These are phyloP conservation scores for Allacma fusca DNA, from an alignment of 2,888 invertebrate species.

Conservation along the genomic window DNA sequence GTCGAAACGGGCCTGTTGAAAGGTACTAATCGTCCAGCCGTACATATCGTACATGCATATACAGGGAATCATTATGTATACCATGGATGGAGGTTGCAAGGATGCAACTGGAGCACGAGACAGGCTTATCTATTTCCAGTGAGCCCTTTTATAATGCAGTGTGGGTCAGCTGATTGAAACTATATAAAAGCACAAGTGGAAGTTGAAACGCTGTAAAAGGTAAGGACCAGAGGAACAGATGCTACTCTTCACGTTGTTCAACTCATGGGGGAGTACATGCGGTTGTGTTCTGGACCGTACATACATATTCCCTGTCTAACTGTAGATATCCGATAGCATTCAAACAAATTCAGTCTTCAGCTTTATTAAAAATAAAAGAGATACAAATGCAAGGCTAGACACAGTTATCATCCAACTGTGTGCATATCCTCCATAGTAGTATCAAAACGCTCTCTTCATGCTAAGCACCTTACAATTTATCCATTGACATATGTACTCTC, in stretches of 20 bases:
- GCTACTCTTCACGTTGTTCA: conserved; percentile 18
- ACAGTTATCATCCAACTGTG: neutral
- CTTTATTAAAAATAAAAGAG: neutral
- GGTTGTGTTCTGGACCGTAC: neutral
- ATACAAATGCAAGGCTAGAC: conserved; percentile 3
- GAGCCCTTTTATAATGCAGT: neutral
- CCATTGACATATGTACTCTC: too few species aligned
- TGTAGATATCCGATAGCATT: neutral
- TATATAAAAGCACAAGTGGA: conserved; percentile 1
- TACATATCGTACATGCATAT: neutral
- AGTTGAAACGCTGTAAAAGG: neutral
- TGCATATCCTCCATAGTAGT: too few species aligned
- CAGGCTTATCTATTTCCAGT: neutral
- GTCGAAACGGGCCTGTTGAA: neutral
- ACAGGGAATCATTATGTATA: neutral
- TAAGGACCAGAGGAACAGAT: conserved; percentile 24
- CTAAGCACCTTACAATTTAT: too few species aligned
- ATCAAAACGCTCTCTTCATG: too few species aligned
- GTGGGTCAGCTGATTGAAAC: conserved; percentile 12
- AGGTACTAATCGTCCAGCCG: too few species aligned
- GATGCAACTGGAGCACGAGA: conserved; percentile 10
- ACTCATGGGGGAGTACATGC: neutral
- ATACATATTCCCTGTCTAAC: neutral
- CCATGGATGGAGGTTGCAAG: too few species aligned
- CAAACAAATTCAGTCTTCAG: neutral